Percentiles rank a stretch among this genome's conserved stretches.
These are phyloP conservation scores for Poeciliopsis turneri DNA, from an alignment of 2,797 vertebrate species.

Conservation along the genomic window DNA sequence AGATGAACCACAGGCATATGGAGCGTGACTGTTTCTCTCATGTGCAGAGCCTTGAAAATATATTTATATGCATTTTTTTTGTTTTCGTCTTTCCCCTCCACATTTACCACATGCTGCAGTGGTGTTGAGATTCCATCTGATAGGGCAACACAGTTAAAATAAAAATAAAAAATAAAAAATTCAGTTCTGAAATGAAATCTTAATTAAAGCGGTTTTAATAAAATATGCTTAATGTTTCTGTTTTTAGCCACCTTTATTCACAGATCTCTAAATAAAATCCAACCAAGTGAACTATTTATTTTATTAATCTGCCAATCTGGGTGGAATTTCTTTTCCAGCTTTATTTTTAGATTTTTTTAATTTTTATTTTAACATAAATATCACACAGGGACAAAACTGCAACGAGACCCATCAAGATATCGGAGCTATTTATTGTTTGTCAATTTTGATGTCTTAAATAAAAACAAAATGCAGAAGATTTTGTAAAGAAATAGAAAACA, in stretches of 20 bases:
- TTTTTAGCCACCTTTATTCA: background rate
- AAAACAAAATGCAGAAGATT: background rate
- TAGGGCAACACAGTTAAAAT: background rate
- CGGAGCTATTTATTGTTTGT: background rate
- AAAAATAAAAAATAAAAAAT: background rate
- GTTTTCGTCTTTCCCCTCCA: background rate
- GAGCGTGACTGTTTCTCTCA: background rate
- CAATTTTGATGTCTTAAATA: background rate
- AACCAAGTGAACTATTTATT: background rate
- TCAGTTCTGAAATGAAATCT: background rate
- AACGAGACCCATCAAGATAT: background rate
- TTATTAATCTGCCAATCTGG: background rate
- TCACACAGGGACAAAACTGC: background rate
- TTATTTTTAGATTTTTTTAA: background rate
- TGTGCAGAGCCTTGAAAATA: background rate
- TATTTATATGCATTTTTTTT: background rate
- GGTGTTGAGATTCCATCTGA: background rate
- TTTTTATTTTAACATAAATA: background rate
- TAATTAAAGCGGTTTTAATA: background rate
- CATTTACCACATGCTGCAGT: background rate
- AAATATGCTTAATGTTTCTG: background rate
- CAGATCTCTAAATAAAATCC: background rate
- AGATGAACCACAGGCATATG: background rate
- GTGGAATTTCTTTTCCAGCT: background rate
- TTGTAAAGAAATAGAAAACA: background rate